These are phyloP conservation scores for Machimus atricapillus DNA, from an alignment of 2,888 invertebrate species.

Conservation along the genomic window DNA sequence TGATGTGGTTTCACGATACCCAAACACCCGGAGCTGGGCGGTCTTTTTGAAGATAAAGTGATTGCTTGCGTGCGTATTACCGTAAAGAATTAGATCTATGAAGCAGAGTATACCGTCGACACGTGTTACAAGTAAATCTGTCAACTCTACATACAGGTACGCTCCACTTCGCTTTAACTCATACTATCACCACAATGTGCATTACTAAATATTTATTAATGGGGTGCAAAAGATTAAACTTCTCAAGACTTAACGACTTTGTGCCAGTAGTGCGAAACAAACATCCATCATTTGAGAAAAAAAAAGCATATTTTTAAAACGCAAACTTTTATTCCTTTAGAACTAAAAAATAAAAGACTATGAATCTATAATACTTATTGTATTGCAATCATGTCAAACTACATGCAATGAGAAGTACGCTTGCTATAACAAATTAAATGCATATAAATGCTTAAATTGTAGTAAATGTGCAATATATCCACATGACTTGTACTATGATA, in stretches of 20 bases:
- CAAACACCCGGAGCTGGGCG: conserved; percentile 5
- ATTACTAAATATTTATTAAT: neutral
- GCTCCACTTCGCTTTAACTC: neutral
- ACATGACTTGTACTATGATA: neutral
- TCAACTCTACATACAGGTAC: neutral
- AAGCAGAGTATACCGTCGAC: neutral
- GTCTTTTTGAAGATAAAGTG: conserved; percentile 1
- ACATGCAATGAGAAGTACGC: no score
- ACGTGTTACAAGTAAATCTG: conserved; percentile 20
- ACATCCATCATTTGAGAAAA: no score
- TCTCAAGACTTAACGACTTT: no score
- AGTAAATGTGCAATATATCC: neutral
- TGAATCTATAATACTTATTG: no score
- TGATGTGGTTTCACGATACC: neutral
- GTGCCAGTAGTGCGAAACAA: no score
- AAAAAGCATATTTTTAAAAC: no score
- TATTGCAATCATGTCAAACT: no score
- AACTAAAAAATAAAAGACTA: no score
- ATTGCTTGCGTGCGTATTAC: neutral
- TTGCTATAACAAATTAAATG: no score
- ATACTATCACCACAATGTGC: neutral
- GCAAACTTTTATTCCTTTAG: no score
- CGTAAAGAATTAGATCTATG: neutral
- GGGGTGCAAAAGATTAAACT: neutral
- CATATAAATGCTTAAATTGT: no score